Evolutionary conservation across 2,888 invertebrate species (phyloP), one percentile per base, ranked within the genome.

Genomic region (Chorisops tibialis): DNA sequence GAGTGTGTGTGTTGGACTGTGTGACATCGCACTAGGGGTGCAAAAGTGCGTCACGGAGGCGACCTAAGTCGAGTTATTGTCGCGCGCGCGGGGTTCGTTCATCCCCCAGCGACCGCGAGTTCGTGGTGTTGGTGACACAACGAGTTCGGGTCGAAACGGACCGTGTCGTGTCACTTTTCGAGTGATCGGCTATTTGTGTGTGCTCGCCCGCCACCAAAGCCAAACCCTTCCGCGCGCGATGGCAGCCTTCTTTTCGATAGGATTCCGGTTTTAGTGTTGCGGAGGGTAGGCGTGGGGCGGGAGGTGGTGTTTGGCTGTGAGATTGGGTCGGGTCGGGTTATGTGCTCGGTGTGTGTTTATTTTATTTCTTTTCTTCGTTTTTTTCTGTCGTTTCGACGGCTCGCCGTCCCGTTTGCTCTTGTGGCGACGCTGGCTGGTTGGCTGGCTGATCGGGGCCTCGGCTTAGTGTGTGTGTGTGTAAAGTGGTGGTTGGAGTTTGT

Each of bases 351-450:
- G 52, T 39, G 52, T 24, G 52, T 24, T 22, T 65, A 62, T 69
- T 66, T 67, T 67, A 65, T 48, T 47, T 11, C 1, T 48, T 43
- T 62, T 59, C 54, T 11, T 45, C 51, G 22, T 14, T 60, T 68
- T 69, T 63, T 62, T 66, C 60, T n/a, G n/a, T n/a, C n/a, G n/a
- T n/a, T n/a, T n/a, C 67, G 68, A 67, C 66, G 66, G 66, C 67
- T 67, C 67, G 63, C 59, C 68, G 68, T 70, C 70, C 69, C 49
- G 58, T 69, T 71, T 68, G 69, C 70, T 68, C 70, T 67, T 67
- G 66, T 69, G 67, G 45, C 38, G 35, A 63, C 66, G 59, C 22
- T 21, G 22, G 39, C 9, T n/a, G 45, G 24, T 30, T 56, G 30
- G 56, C 43, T 45, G 56, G 56, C 35, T 41, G 24, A 18, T 11